These are phyloP conservation scores for Ammodytes marinus DNA, from an alignment of 2,113 vertebrate genomes.

Conservation along the genomic window DNA sequence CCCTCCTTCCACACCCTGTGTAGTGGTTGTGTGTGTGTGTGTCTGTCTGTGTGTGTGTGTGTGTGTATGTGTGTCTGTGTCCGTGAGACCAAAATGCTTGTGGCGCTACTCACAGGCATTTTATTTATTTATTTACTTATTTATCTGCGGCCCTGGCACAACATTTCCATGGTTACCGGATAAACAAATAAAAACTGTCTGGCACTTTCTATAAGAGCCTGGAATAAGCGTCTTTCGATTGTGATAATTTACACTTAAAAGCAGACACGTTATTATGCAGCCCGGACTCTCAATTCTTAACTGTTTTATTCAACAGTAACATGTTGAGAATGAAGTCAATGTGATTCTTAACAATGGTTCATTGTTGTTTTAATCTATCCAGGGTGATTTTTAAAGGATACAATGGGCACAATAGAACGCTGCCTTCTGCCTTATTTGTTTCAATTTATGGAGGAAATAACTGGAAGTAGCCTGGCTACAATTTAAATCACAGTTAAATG, in stretches of 20 bases:
- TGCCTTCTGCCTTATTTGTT: neutral
- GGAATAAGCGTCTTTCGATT: constrained; percentile 23
- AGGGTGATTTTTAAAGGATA: neutral
- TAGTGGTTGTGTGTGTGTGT: neutral
- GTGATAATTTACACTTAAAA: constrained; percentile 46
- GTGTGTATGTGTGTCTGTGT: constrained; percentile 11
- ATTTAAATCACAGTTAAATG: neutral
- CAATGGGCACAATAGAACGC: neutral
- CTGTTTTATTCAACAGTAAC: constrained; percentile 3
- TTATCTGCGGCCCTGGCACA: constrained; percentile 44
- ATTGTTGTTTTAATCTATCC: constrained; percentile 36
- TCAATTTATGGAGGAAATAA: neutral
- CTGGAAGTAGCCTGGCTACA: neutral
- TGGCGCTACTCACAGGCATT: constrained; percentile 27
- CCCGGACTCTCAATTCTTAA: constrained; percentile 21
- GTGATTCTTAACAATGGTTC: neutral
- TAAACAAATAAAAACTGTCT: constrained; percentile 65
- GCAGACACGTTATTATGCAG: constrained; percentile 19
- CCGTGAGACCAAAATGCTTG: constrained; percentile 20
- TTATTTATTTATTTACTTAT: neutral
- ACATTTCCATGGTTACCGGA: constrained; percentile 59
- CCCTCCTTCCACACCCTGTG: neutral
- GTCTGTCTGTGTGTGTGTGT: constrained; percentile 1
- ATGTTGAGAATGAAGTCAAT: constrained; percentile 5
- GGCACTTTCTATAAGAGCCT: constrained; percentile 32